Conservation (phyloP, 2,113 vertebrate genomes). For the Antennarius striatus region DNA sequence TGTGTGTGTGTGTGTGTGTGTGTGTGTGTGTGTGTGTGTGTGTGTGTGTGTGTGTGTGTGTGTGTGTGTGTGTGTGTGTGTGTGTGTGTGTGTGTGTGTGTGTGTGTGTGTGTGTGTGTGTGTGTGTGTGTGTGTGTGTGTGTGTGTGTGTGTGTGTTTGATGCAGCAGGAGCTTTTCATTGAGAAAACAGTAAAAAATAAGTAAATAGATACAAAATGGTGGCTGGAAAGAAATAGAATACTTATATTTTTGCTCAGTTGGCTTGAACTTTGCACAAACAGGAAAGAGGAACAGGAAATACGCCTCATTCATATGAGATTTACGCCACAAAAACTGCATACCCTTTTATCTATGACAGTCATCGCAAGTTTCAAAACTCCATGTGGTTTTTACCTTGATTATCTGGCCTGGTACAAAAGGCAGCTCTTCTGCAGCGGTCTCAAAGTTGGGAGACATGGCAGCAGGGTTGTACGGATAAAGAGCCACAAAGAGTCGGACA, state of each 20-base stretch:
- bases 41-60: too few species aligned
- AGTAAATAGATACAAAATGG: not conserved
- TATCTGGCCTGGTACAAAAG: slow-evolving; percentile 92
- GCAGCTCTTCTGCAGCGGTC: slow-evolving; percentile 91
- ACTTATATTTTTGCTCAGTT: slow-evolving; percentile 16
- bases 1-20: too few species aligned
- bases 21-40: too few species aligned
- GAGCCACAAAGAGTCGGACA: slow-evolving; percentile 88
- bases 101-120: too few species aligned
- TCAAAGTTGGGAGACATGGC: slow-evolving; percentile 95
- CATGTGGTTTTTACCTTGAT: slow-evolving; percentile 83
- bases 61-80: not conserved
- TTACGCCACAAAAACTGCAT: not conserved
- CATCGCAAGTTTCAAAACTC: not conserved
- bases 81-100: not conserved
- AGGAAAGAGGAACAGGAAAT: slow-evolving; percentile 55
- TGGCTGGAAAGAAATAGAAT: slow-evolving; percentile 56
- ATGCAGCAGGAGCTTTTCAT: not conserved
- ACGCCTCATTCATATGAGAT: not conserved
- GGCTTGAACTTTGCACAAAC: slow-evolving; percentile 40
- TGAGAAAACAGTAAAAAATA: too few species aligned
- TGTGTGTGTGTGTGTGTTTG: not conserved
- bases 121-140: too few species aligned
- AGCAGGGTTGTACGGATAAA: slow-evolving; percentile 93
- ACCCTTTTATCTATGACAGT: not conserved